Base-by-base conservation (phyloP, 2,888 invertebrate genomes). In the Zootermopsis nevadensis region DNA sequence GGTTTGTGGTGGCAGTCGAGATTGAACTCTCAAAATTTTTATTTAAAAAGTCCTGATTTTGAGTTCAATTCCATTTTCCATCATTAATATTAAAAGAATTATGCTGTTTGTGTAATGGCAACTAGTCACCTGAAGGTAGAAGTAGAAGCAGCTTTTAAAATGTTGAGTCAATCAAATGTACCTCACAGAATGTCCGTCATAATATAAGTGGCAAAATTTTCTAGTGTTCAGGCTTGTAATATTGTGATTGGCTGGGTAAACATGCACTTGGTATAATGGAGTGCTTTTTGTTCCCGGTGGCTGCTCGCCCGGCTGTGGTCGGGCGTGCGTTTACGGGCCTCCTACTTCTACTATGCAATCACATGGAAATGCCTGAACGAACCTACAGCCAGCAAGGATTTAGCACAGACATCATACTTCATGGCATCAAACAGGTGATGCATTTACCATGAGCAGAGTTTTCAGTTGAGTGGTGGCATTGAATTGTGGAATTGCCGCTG, bases 391-490 rank as follows among this genome's bases (percentile, higher is more conserved):
- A 96, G 97, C 89, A 98, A 98, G 91, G 98, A 99, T 90, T 92
- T 99, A 88, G 98, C 98, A 81, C 98, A 99, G 91, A 98, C 98
- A 38, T 98, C 98, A 6, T 99, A 99, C 91, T 98, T 98, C 91
- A 96, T 99, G 95, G 99, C 99, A 86, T 99, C 99, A 81, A 99
- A 99, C 92, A 96, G 96, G 96, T 96, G 69, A 19, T 69, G 69
- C 69, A 69, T 19, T 3, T 48, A 48, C 12, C 15, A 27, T 69
- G 22, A 69, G 33, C 19, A 33, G 15, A 67, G 10, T 69, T 33
- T 12, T 30, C 22, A 24, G 31, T 19, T 69, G 69, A 15, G 31
- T 22, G 31, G 69, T 33, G 66, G 66, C 22, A 19, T 69, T 30
- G 69, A 31, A 15, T 22, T 33, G 69, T 69, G 69, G n/a, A n/a